Evolutionary conservation across 1,140 invertebrate species (phyloP).

Genomic region (Laupala kohalensis): DNA sequence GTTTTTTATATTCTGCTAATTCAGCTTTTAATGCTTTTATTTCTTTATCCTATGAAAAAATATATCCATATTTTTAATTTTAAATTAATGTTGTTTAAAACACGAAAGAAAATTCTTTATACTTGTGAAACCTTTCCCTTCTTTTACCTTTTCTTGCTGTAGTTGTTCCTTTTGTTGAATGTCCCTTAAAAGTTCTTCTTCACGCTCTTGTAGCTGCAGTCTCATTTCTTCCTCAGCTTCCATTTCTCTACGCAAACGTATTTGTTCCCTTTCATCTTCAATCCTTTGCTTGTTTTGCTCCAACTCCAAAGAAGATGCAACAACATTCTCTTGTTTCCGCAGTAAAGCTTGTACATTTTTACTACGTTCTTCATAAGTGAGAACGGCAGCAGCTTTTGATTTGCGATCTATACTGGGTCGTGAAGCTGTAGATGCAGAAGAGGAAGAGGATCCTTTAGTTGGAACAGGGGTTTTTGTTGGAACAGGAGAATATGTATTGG

Average conservation of each 20-base stretch:
- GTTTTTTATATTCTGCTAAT: slow-evolving; percentile 35
- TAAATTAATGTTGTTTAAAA: no score
- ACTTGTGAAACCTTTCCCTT: neutral
- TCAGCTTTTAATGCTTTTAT: slow-evolving; percentile 36
- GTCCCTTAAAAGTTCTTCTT: slow-evolving; percentile 38
- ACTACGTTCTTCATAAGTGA: slow-evolving; percentile 32
- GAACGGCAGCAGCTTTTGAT: slow-evolving; percentile 37
- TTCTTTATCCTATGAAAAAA: slow-evolving; percentile 32
- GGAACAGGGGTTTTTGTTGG: neutral
- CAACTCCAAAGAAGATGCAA: slow-evolving; percentile 37
- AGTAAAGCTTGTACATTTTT: slow-evolving; percentile 33
- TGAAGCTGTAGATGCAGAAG: slow-evolving; percentile 8
- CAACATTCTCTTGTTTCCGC: slow-evolving; percentile 38
- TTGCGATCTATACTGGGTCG: slow-evolving; percentile 35
- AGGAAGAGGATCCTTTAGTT: neutral
- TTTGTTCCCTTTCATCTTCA: slow-evolving; percentile 29
- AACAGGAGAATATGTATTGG: neutral
- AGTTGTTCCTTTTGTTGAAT: slow-evolving; percentile 42
- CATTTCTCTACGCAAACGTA: slow-evolving; percentile 27
- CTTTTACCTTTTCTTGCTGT: slow-evolving; percentile 39
- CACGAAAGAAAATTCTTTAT: neutral
- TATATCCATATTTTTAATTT: no score
- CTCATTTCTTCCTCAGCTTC: slow-evolving; percentile 33
- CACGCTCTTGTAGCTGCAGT: slow-evolving; percentile 32
- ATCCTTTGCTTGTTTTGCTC: slow-evolving; percentile 35